Base-by-base conservation (phyloP, 1,140 invertebrate genomes). In the Polyergus mexicanus region DNA sequence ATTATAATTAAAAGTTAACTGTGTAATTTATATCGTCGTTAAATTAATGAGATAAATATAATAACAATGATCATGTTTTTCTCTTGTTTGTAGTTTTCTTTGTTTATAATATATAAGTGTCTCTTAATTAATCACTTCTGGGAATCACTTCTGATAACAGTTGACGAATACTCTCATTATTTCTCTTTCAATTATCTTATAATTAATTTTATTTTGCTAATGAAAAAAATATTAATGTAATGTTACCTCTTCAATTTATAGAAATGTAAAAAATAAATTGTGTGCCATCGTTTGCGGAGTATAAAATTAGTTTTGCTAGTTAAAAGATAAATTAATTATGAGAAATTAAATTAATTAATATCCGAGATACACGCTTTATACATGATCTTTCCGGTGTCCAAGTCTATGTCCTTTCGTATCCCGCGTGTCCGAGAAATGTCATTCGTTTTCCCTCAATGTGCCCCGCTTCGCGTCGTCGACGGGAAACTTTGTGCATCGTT, bases 401-500 rank as follows among this genome's bases (percentile, higher is more conserved):
- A 44, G n/a, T 60, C 19, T 51, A 19, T 44, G n/a, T 58, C 35
- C 47, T 69, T 11, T 62, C 54, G 72, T 35, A 58, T 0, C 22
- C 16, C 38, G 35, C 41, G 7, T 58, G 78, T 32, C 51, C 78
- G 51, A 72, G 38, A 56, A 62, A 74, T 35, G 54, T 74, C 38
- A 32, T 74, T 32, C 56, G 54, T 83, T 83, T 32, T 13, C 41
- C 41, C 41, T 35, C 25, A 74, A 83, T 35, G 28, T 72, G 0
- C 3, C 44, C 19, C 38, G 25, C 25, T 19, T 5, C 32, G 19
- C 65, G 22, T 28, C 6, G 35, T 13, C n/a, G 13, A 41, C 51
- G 13, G 32, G 19, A 47, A 83, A 74, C 68, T 83, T 83, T 54
- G 68, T 74, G 68, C 78, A 74, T 72, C 22, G 25, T 25, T 51